phyloP scores from a whole-genome alignment of 2,113 vertebrate genomes.

The Amphilophus citrinellus region DNA sequence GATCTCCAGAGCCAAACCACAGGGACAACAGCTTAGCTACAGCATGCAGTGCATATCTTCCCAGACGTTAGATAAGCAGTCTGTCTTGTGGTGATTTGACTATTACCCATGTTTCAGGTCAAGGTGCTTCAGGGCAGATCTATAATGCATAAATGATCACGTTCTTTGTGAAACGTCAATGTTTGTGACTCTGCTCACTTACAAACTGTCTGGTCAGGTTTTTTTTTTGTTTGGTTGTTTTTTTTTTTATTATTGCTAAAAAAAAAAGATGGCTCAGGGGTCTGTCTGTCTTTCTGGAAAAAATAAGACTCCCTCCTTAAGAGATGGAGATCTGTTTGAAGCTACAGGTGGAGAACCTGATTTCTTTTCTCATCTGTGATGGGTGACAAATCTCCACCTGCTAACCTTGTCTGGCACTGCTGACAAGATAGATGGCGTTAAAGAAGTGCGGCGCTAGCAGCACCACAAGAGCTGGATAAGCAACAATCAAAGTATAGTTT shows the following conservation, averaged over 20 bases:
- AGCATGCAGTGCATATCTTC: constrained; percentile 42
- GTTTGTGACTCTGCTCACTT: constrained; percentile 35
- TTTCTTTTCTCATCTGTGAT: constrained; percentile 51
- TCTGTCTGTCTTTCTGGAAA: constrained; percentile 39
- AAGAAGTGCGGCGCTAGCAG: neutral
- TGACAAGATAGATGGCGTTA: constrained; percentile 35
- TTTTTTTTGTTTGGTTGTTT: neutral
- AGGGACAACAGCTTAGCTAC: constrained; percentile 64
- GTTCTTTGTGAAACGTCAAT: constrained; percentile 47
- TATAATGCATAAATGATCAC: constrained; percentile 59
- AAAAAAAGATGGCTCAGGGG: constrained; percentile 43
- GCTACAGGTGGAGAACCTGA: constrained; percentile 69
- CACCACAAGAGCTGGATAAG: neutral
- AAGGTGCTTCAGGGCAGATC: constrained; percentile 35
- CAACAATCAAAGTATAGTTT: neutral
- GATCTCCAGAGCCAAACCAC: constrained; percentile 62
- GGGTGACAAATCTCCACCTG: constrained; percentile 58
- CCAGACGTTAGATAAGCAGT: constrained; percentile 79
- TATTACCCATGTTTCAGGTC: constrained; percentile 49
- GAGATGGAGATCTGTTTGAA: constrained; percentile 63
- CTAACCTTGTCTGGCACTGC: constrained; percentile 45
- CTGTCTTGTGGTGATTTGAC: constrained; percentile 70
- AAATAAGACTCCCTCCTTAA: constrained; percentile 48
- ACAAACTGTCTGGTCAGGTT: constrained; percentile 45
- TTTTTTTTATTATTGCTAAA: constrained; percentile 7